These are phyloP conservation scores for Bombus affinis DNA, from an alignment of 1,140 invertebrate species.

Conservation along the genomic window DNA sequence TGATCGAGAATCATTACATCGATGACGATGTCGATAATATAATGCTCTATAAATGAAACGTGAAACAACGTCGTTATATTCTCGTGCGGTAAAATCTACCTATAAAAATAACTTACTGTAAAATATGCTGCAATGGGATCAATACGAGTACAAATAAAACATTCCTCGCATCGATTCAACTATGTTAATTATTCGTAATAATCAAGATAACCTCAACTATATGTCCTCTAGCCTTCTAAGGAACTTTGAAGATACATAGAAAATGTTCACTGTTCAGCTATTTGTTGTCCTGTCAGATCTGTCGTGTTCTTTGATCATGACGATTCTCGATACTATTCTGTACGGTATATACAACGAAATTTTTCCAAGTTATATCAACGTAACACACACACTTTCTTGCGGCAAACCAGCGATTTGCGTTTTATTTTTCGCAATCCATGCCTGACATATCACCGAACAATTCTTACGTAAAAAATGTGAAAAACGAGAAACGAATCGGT, in stretches of 20 bases:
- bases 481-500: slow-evolving; percentile 11
- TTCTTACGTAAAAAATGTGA: slow-evolving; percentile 14
- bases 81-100: slow-evolving; percentile 28
- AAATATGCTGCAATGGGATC: slow-evolving; percentile 45
- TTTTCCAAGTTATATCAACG: neutral
- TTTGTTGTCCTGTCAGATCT: neutral
- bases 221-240: slow-evolving; percentile 26
- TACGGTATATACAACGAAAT: slow-evolving; percentile 1
- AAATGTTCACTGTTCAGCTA: slow-evolving; percentile 22
- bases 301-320: neutral
- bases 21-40: neutral
- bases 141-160: slow-evolving; percentile 42
- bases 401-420: neutral
- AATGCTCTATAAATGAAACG: slow-evolving; percentile 26
- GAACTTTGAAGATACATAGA: slow-evolving; percentile 45
- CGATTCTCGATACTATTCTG: neutral
- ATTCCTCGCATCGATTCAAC: slow-evolving; percentile 41
- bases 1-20: slow-evolving; percentile 1
- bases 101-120: slow-evolving; percentile 60
- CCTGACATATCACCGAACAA: neutral
- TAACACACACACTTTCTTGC: slow-evolving; percentile 4
- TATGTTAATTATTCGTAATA: slow-evolving; percentile 20
- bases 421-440: neutral
- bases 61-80: slow-evolving; percentile 43
- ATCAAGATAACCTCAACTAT: slow-evolving; percentile 30